Base-by-base conservation (phyloP, 92 coral and sea anemone species). In the Galaxea fascicularis region DNA sequence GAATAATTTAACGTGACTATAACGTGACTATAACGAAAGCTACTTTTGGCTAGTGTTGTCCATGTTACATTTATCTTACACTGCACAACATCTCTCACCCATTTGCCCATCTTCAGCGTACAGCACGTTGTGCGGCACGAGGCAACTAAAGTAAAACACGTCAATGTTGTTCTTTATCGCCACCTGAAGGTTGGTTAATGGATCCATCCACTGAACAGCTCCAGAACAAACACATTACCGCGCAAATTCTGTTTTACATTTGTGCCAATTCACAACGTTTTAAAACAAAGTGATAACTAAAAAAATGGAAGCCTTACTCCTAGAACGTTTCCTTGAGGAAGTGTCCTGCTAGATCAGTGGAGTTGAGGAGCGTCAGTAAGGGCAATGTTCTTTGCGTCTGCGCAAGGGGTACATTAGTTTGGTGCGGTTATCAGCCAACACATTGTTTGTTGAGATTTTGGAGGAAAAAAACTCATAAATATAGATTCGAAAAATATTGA, bases 151-250 rank as follows among this genome's bases (percentile, higher is more conserved):
- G 98, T 96, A 96, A 79, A 96, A 96, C 58, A 96, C 87, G 67
- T 96, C 98, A 12, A 96, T 89, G 67, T 85, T 94, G 92, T 96
- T 96, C 90, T 96, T 96, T 62, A 96, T 67, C 1, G 98, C 98
- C 60, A 96, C 98, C 77, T 96, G 98, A 8, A 96, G 92, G 90
- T 94, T 96, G 29, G 94, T 94, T 39, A 96, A 77, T 27, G 98
- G 98, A 74, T 96, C 98, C 99, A 96, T 96, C 5, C 98, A 90
- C 77, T 92, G 99, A 18, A 96, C 98, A 45, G 97, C 88, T 49
- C 99, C 99, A 67, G 41, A 75, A 75, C 21, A 45, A 8, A 82
- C 29, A 65, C n/a, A 11, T 21, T 9, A 20, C 14, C 8, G 24
- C 24, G 11, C 24, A 35, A 35, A 6, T 35, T 6, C 41, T 35